phyloP scores from a whole-genome alignment of 2,888 invertebrate species.

The Cephus spinipes region DNA sequence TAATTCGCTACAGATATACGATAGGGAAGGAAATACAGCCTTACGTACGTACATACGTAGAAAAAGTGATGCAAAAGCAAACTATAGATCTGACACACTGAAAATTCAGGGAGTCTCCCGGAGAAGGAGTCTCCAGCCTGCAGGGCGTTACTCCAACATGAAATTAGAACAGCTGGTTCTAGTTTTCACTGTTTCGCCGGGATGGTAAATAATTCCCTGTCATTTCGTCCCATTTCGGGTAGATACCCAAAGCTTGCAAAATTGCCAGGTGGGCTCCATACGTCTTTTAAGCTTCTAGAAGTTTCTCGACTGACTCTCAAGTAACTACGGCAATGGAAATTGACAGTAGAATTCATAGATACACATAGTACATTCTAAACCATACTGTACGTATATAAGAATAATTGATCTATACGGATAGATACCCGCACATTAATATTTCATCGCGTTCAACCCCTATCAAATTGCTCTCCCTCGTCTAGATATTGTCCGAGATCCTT shows the following conservation, averaged over 20 bases:
- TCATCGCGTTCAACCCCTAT: neutral
- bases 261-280: neutral
- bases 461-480: neutral
- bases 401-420: neutral
- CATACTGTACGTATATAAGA: neutral
- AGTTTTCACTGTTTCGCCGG: slow-evolving; percentile 49
- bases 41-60: neutral
- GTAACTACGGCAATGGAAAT: neutral
- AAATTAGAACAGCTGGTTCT: slow-evolving; percentile 48
- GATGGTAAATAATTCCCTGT: slow-evolving; percentile 50
- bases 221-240: slow-evolving; percentile 44
- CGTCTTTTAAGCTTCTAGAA: neutral
- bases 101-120: neutral
- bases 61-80: neutral
- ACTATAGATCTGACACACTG: neutral
- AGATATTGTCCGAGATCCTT: neutral
- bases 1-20: neutral
- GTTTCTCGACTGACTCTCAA: slow-evolving; percentile 26
- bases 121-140: neutral
- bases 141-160: slow-evolving; percentile 40
- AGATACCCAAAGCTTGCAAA: slow-evolving; percentile 35
- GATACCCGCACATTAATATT: neutral
- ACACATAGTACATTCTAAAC: neutral
- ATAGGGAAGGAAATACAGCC: neutral
- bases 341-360: neutral